Evolutionary conservation across 2,113 vertebrate species (phyloP).

Genomic region (Serinus canaria): DNA sequence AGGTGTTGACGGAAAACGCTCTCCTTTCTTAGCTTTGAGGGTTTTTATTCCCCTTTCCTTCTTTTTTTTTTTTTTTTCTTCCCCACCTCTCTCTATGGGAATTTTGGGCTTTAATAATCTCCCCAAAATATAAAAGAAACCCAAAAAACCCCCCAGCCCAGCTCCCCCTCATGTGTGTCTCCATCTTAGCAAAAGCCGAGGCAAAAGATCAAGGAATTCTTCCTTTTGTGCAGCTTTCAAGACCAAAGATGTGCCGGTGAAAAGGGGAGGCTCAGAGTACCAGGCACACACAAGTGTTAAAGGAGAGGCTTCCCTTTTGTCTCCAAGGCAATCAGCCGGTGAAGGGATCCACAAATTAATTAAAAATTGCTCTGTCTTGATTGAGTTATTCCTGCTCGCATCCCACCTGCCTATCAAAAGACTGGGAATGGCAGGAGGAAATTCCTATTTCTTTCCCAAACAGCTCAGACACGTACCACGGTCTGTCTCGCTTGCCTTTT

Average conservation of each 20-base stretch:
- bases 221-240: slow-evolving; percentile 67
- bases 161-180: not conserved
- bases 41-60: not conserved
- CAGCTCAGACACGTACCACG: not conserved
- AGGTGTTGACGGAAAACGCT: not conserved
- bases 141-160: not conserved
- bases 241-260: slow-evolving; percentile 55
- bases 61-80: not conserved
- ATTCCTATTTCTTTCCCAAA: slow-evolving; percentile 40
- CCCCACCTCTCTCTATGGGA: not conserved
- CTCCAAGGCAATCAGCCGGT: slow-evolving; percentile 79
- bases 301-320: slow-evolving; percentile 75
- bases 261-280: slow-evolving; percentile 38
- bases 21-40: not conserved
- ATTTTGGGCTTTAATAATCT: not conserved
- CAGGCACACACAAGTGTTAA: slow-evolving; percentile 69
- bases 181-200: not conserved
- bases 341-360: slow-evolving; percentile 81
- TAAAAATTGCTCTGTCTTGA: slow-evolving; percentile 80
- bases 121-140: not conserved
- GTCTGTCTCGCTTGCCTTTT: not conserved
- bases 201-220: slow-evolving; percentile 60
- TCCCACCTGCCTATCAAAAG: slow-evolving; percentile 59
- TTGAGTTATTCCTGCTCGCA: slow-evolving; percentile 73
- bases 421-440: slow-evolving; percentile 25